Evolutionary conservation across 2,113 vertebrate species (phyloP), one percentile per base, ranked within the genome.

Genomic region (Turdus rufiventris): DNA sequence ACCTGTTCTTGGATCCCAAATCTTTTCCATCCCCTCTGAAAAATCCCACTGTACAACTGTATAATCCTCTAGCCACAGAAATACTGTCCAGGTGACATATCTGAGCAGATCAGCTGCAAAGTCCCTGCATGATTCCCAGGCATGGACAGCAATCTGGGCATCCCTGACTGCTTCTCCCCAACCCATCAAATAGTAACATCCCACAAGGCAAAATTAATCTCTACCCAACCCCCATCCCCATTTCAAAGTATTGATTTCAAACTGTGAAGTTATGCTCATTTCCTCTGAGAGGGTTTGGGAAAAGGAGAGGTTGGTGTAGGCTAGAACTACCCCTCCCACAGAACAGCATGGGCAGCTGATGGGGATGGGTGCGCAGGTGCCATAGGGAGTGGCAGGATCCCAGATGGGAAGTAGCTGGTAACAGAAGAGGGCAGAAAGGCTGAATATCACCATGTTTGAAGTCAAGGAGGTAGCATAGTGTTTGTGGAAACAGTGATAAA

Each of bases 391-490:
- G 28, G 48, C 23, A 68, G 50, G 33, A 85, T 67, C 50, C 17
- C 3, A 2, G 38, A 62, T 2, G 10, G 38, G 65, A 89, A 91
- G 40, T 0, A 0, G 21, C 4, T 47, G 34, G 14, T 33, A 54
- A 33, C 45, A 38, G 62, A 50, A 88, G 36, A 17, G 36, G 40
- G 19, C 25, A 61, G 54, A 88, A 34, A 65, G 24, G 43, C 5
- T 6, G 29, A 56, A 73, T 20, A 58, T 8, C 20, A 29, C 33
- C 14, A 1, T 2, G 14, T 28, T 10, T 65, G 45, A 90, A 96
- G 79, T 83, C 79, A 88, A 92, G 88, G 91, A 66, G 48, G 72
- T 12, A 86, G 72, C 34, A 61, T 9, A 66, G 60, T 5, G 14
- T 42, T 66, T 43, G 29, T 43, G 72, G 42, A 47, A 76, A 77